Evolutionary conservation across 2,888 invertebrate genomes (phyloP).

Genomic region (Oegoconia quadripuncta): DNA sequence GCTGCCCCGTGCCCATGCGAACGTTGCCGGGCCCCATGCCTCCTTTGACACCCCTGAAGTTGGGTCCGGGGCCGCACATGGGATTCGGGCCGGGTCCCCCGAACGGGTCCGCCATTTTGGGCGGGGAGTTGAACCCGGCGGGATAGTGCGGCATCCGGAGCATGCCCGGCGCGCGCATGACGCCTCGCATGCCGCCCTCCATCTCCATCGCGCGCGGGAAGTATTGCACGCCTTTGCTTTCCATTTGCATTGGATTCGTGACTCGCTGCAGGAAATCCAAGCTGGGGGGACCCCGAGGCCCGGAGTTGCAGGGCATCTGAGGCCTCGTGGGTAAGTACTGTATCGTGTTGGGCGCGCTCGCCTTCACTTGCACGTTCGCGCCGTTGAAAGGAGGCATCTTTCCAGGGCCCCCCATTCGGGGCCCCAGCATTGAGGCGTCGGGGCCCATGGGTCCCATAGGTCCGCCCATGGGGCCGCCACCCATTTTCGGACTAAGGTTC

Average conservation of each 20-base stretch:
- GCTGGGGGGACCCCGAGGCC: conserved; percentile 90
- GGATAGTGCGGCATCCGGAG: conserved; percentile 72
- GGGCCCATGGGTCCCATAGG: conserved; percentile 74
- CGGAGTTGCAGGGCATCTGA: conserved; percentile 85
- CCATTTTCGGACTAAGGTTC: conserved; percentile 84
- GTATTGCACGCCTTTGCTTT: conserved; percentile 83
- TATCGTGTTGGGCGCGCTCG: conserved; percentile 98
- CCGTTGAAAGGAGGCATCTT: conserved; percentile 80
- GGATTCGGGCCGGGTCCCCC: conserved; percentile 40
- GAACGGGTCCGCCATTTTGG: conserved; percentile 65
- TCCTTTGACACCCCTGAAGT: conserved; percentile 63
- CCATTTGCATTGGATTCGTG: conserved; percentile 90
- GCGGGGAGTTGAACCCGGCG: conserved; percentile 68
- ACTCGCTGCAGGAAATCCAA: conserved; percentile 94
- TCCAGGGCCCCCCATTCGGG: conserved; percentile 78
- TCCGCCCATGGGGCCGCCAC: conserved; percentile 73
- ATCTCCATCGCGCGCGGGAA: conserved; percentile 82
- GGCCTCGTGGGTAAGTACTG: conserved; percentile 98
- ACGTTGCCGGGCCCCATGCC: conserved; percentile 54
- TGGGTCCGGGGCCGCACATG: conserved; percentile 54
- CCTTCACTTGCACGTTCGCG: conserved; percentile 94
- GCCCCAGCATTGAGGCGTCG: conserved; percentile 83
- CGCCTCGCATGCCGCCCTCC: conserved; percentile 70
- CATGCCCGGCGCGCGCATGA: conserved; percentile 63
- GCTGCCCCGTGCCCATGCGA: conserved; percentile 80